Evolutionary conservation across 2,113 vertebrate species (phyloP).

Genomic region (Odocoileus hemionus): DNA sequence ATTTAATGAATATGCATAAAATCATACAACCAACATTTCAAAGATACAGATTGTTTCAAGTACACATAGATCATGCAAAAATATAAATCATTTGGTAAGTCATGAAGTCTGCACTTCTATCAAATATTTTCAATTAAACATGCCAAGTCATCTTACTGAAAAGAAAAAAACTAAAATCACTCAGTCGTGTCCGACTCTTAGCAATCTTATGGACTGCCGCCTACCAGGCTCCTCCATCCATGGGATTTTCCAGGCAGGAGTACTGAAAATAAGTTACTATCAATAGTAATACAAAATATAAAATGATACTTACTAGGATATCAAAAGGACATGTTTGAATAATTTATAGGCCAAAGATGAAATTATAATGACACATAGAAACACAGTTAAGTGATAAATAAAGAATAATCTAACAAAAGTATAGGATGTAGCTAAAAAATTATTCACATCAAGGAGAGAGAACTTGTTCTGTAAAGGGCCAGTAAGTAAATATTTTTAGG

Average conservation of each 20-base stretch:
- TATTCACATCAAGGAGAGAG: not conserved
- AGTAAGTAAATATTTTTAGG: not conserved
- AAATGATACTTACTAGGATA: not conserved
- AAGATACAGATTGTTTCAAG: not conserved
- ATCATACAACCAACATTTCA: not conserved
- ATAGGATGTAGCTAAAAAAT: not conserved
- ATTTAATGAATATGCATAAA: not conserved
- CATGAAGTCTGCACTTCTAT: not conserved
- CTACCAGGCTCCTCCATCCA: too few species aligned
- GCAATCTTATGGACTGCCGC: too few species aligned
- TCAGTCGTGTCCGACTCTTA: too few species aligned
- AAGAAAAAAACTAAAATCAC: not conserved
- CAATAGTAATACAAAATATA: not conserved
- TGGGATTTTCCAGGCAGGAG: too few species aligned
- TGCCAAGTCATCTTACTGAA: not conserved
- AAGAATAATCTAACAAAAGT: conserved; percentile 23
- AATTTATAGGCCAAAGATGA: not conserved
- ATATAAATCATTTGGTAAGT: not conserved
- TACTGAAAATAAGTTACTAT: not conserved
- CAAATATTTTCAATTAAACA: not conserved
- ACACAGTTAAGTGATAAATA: not conserved
- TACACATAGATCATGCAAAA: not conserved
- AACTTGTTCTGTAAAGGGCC: not conserved
- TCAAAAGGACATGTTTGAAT: not conserved
- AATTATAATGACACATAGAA: not conserved